Base-by-base conservation (phyloP, 2,888 invertebrate species). In the Drosophila dives region DNA sequence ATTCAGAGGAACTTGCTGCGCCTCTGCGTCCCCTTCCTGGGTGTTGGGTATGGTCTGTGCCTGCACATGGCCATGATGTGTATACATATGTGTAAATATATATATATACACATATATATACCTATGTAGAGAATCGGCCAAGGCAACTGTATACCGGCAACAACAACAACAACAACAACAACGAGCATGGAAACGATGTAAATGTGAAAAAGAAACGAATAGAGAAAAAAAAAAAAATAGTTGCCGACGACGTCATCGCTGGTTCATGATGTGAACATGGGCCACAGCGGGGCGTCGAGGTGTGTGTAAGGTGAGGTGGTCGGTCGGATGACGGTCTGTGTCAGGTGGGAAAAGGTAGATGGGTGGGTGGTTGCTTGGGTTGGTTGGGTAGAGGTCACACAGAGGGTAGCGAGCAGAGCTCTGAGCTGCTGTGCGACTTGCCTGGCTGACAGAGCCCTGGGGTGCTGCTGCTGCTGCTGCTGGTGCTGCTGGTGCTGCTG, bases 1-100 rank as follows among this genome's bases (percentile, higher is more conserved):
- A 89, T 89, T 90, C 90, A 90, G 90, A 91, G 78, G 86, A 91
- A 89, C 80, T 75, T 76, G 70, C 72, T 75, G 80, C 53, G 64
- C 42, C 40, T 23, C 12, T 23, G 23, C 17, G 11, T 5, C 17
- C 11, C 29, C 17, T 36, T 26, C 36, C 55, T 54, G 29, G 38
- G 10, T 32, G 11, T 54, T 20, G 40, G 45, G 49, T 50, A 49
- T 55, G 40, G 17, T 36, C 55, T 55, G 36, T 56, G 45, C 61
- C 58, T 64, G 69, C 64, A 67, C 62, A 56, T 64, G 81, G 67
- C 67, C 84, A 77, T 83, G 75, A 81, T 86, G 62, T 72, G 60
- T 69, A 64, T 45, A 58, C 15, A 50, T 23, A 62, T 34, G 56
- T 11, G 12, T 54, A 67, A 45, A 50, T 64, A 69, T 62, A 48